Evolutionary conservation across 2,888 invertebrate species (phyloP).

Genomic region (Phengaris arion): DNA sequence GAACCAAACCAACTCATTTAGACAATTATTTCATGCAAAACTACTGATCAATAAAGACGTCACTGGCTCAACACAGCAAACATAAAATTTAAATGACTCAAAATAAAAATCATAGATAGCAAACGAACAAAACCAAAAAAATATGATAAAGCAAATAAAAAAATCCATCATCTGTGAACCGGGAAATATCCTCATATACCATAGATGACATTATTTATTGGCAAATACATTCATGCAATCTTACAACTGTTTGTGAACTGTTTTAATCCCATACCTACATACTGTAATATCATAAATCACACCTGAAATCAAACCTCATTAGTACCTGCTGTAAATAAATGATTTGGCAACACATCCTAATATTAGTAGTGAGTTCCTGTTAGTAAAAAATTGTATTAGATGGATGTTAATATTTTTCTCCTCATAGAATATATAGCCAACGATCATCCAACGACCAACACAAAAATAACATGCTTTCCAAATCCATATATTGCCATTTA

Average conservation of each 20-base stretch:
- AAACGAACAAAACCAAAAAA: constrained; percentile 59
- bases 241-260: neutral
- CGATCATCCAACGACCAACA: neutral
- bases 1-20: constrained; percentile 39
- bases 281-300: neutral
- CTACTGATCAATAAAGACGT: constrained; percentile 47
- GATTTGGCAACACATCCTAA: neutral
- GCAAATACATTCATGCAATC: constrained; percentile 75
- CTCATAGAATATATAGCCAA: neutral
- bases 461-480: constrained; percentile 6
- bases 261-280: neutral
- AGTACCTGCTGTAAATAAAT: constrained; percentile 9
- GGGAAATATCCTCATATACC: constrained; percentile 44
- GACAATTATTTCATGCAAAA: constrained; percentile 44
- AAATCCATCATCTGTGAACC: constrained; percentile 55
- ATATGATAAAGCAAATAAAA: constrained; percentile 53
- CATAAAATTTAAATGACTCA: constrained; percentile 37
- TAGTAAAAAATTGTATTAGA: constrained; percentile 13
- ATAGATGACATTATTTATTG: constrained; percentile 68
- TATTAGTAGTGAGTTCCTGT: neutral
- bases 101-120: constrained; percentile 59
- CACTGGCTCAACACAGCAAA: constrained; percentile 60
- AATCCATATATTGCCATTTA: neutral
- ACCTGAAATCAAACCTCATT: constrained; percentile 26
- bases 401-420: constrained; percentile 14